Percentiles rank a stretch among this genome's conserved stretches.
Evolutionary conservation across 2,888 invertebrate genomes (phyloP).

Genomic region (Hanleya hanleyi): DNA sequence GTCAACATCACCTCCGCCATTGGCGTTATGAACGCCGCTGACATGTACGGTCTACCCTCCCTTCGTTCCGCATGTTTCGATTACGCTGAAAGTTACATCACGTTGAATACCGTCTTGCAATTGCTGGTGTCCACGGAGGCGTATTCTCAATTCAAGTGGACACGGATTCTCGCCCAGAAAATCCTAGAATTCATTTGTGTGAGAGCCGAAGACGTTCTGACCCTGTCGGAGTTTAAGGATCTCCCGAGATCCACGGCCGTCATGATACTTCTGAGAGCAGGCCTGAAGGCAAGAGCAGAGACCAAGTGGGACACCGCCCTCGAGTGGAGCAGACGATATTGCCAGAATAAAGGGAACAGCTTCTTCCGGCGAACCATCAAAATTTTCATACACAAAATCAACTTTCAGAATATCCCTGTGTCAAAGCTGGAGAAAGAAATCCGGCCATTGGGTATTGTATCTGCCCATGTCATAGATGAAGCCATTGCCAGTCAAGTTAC

Average conservation of each 20-base stretch:
- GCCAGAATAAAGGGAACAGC: neutral
- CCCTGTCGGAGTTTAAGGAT: neutral
- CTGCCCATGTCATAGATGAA: neutral
- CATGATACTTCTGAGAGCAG: neutral
- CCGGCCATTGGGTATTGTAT: neutral
- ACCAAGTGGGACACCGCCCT: neutral
- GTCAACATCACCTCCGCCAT: neutral
- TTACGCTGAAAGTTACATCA: neutral
- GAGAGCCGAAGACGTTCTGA: neutral
- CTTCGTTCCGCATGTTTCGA: neutral
- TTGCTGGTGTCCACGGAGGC: neutral
- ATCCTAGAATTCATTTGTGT: neutral
- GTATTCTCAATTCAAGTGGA: neutral
- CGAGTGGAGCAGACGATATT: conserved; percentile 1
- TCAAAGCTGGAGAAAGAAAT: neutral
- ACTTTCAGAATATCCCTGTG: neutral
- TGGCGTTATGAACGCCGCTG: conserved; percentile 7
- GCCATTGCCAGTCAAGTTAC: neutral
- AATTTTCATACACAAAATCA: neutral
- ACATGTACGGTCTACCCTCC: neutral
- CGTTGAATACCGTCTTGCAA: neutral
- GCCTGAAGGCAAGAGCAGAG: neutral
- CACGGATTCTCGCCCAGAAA: neutral
- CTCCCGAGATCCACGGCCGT: neutral
- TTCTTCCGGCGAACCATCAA: conserved; percentile 6